Evolutionary conservation across 30 jellyfish, hydroid and myxozoan species (phyloP), one percentile per base, ranked within the genome.

Genomic region (Haliclystus octoradiatus): DNA sequence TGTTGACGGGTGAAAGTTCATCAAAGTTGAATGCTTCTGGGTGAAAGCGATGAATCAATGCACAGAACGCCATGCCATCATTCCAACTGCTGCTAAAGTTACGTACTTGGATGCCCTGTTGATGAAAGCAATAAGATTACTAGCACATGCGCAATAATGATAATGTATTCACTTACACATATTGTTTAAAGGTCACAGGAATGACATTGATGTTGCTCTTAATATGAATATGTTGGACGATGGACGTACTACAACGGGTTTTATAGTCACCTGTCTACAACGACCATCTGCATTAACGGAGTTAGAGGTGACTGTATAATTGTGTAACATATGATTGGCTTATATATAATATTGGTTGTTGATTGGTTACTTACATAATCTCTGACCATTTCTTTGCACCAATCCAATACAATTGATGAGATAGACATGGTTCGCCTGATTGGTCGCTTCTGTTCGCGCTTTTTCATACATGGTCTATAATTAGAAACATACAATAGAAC

Each of bases 361-460:
- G n/a, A n/a, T n/a, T n/a, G n/a, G 23, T 24, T 69, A 69, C 92
- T 78, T 63, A 89, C 95, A 62, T 86, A 86, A 67, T 86, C 96
- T 69, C 72, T 74, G 0, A 86, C 87, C 96, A 86, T 86, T 80
- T 86, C 96, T 49, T 74, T 92, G 80, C 91, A 92, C 96, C 96
- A 86, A 52, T 86, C 96, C 19, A 86, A 83, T n/a, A 86, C 96
- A 63, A 86, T 86, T 14, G 74, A 32, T 22, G 95, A 92, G 25
- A 86, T 86, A 13, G 96, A 86, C 92, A 73, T 79, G 1, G 96
- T 86, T 68, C 96, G 51, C 57, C 83, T 69, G 3, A 70, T 69
- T 0, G 78, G 81, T 71, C 75, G 74, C 79, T 86, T 86, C 34
- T 73, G 81, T 47, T 86, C 94, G 13, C 92, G 91, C 33, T 80